These are phyloP conservation scores for Peromyscus nudipes DNA, from an alignment of 2,797 vertebrate species.

Conservation along the genomic window DNA sequence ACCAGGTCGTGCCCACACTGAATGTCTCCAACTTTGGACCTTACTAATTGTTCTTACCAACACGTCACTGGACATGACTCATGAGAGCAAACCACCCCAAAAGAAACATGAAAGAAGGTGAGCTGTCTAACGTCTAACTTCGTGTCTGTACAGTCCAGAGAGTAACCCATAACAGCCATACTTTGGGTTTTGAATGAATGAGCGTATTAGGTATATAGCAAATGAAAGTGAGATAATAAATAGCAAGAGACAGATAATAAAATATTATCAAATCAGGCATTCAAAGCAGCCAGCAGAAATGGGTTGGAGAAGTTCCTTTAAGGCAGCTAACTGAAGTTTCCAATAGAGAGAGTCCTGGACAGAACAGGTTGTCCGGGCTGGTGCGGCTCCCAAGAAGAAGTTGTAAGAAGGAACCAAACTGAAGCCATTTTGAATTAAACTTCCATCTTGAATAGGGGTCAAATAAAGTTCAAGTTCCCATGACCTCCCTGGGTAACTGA, in stretches of 20 bases:
- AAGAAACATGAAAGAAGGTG: background rate
- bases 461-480: too few relatives aligned
- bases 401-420: too few relatives aligned
- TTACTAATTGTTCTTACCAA: background rate
- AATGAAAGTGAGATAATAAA: background rate
- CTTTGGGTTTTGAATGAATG: background rate
- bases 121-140: background rate
- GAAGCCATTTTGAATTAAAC: too few relatives aligned
- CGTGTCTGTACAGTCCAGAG: background rate
- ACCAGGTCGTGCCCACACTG: too few relatives aligned
- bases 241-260: background rate
- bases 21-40: background rate
- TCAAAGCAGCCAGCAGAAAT: background rate
- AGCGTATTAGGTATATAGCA: background rate
- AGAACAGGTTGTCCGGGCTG: background rate
- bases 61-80: background rate
- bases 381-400: background rate
- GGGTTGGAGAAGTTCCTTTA: background rate
- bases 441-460: too few relatives aligned
- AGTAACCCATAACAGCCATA: too few relatives aligned
- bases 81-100: background rate
- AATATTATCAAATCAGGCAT: background rate
- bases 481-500: too few relatives aligned
- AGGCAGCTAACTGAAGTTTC: background rate
- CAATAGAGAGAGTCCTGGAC: background rate